Percentiles rank a stretch among this genome's conserved stretches.
Conservation (phyloP, 2,888 invertebrate genomes). For the Perithous albicinctus region DNA sequence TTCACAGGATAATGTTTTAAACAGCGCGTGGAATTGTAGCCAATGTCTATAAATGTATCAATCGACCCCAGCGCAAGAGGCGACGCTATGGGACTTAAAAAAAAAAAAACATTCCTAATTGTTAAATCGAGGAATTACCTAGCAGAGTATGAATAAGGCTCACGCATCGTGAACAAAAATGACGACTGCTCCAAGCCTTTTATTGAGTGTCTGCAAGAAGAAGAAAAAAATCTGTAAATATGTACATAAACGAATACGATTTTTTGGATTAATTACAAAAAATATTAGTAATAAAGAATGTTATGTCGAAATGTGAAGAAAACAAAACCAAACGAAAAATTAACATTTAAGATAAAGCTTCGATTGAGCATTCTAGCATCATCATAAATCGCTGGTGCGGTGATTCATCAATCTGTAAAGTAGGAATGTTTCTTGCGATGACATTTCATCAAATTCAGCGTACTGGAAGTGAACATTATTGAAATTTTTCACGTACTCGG, state of each 20-base stretch:
- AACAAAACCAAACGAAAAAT: slow-evolving; percentile 2
- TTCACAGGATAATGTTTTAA: not conserved
- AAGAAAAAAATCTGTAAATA: slow-evolving; percentile 78
- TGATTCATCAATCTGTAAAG: slow-evolving; percentile 89
- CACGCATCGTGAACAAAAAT: not conserved
- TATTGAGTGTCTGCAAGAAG: slow-evolving; percentile 44
- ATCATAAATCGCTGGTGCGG: slow-evolving; percentile 86
- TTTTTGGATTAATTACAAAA: slow-evolving; percentile 60
- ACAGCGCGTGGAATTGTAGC: slow-evolving; percentile 40
- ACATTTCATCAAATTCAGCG: slow-evolving; percentile 61
- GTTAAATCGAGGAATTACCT: slow-evolving; percentile 71
- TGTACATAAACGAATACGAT: slow-evolving; percentile 76
- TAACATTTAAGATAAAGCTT: slow-evolving; percentile 22
- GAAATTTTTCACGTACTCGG: slow-evolving; percentile 85
- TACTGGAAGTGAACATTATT: slow-evolving; percentile 86
- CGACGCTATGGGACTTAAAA: slow-evolving; percentile 10
- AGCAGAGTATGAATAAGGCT: slow-evolving; percentile 28
- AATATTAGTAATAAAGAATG: slow-evolving; percentile 63
- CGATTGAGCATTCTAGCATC: slow-evolving; percentile 26
- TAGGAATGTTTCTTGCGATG: slow-evolving; percentile 87
- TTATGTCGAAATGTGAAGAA: slow-evolving; percentile 57
- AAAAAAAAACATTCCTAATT: slow-evolving; percentile 76
- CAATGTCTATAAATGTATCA: slow-evolving; percentile 54
- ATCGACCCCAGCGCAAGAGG: slow-evolving; percentile 38
- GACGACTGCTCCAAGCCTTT: slow-evolving; percentile 43